Conservation (phyloP, 2,888 invertebrate species). For the Agrotis puta region DNA sequence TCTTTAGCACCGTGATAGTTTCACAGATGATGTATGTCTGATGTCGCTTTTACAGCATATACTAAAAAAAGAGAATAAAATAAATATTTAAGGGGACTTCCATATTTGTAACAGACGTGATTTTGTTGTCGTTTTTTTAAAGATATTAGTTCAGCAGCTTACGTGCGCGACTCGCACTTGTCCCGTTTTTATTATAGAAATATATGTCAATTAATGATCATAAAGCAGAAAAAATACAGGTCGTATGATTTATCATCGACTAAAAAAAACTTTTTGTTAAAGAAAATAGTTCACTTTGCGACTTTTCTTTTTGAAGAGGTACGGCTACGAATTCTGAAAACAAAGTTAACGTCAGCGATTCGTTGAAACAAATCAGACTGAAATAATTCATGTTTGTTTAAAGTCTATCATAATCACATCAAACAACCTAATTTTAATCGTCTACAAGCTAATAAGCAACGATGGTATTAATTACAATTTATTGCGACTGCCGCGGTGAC, state of each 20-base stretch:
- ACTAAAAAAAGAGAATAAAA: too few species aligned
- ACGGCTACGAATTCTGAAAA: constrained; percentile 10
- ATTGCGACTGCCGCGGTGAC: constrained; percentile 66
- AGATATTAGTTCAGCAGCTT: too few species aligned
- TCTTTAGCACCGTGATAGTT: too few species aligned
- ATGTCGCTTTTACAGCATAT: too few species aligned
- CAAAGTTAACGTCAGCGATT: not conserved
- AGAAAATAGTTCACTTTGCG: constrained; percentile 2
- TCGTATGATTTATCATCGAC: not conserved
- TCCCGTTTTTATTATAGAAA: too few species aligned
- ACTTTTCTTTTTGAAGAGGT: too few species aligned
- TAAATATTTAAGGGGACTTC: too few species aligned
- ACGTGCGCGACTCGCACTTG: too few species aligned
- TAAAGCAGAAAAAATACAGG: not conserved
- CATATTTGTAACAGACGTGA: too few species aligned
- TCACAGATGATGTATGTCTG: too few species aligned
- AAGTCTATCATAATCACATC: constrained; percentile 32
- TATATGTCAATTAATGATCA: too few species aligned
- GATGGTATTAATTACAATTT: constrained; percentile 56
- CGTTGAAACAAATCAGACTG: not conserved
- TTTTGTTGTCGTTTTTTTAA: too few species aligned
- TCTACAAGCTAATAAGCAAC: constrained; percentile 44
- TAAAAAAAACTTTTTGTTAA: not conserved
- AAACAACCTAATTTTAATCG: constrained; percentile 39
- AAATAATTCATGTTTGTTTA: constrained; percentile 29